Evolutionary conservation across 2,888 invertebrate genomes (phyloP), one percentile per base, ranked within the genome.

Genomic region (Hedya salicella): DNA sequence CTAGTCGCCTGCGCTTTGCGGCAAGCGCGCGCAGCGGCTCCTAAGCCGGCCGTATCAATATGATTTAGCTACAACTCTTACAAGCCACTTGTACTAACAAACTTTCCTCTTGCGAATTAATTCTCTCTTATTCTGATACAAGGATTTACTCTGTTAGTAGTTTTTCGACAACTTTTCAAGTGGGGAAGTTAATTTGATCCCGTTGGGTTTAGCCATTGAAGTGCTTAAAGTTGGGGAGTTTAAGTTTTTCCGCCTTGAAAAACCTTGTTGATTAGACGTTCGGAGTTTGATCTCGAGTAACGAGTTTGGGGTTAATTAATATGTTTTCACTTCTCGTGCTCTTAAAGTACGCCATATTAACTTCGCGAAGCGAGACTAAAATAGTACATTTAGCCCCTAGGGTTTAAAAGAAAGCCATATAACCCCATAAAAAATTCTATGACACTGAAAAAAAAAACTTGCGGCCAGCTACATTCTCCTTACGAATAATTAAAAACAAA

Each of bases 21-120:
- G 62, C 66, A 14, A 39, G 9, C 61, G 67, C 69, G 66, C 73
- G 75, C 71, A 72, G 73, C 75, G 77, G 78, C 73, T 79, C 69
- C 67, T 73, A 79, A 78, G 78, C 75, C 75, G 77, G 74, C 79
- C 76, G 83, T 82, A 84, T 83, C 85, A 80, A 83, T 85, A 85
- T 83, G 80, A 85, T 81, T 80, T 81, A 82, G 78, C 77, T 75
- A 74, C 75, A 72, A 75, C 77, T 76, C 72, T 69, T 74, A 71
- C 72, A 74, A 75, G 76, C 75, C 72, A 72, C 74, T 77, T 70
- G 72, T 67, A 73, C 78, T 80, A 79, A 77, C 79, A 75, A 77
- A 74, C 74, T 77, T 78, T 80, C 78, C 78, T 76, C 73, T 78
- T 78, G 72, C 72, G 73, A 78, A 75, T 78, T 78, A 77, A 76